phyloP scores from a whole-genome alignment of 1,140 invertebrate species.

The Chironomus striatipennis region DNA sequence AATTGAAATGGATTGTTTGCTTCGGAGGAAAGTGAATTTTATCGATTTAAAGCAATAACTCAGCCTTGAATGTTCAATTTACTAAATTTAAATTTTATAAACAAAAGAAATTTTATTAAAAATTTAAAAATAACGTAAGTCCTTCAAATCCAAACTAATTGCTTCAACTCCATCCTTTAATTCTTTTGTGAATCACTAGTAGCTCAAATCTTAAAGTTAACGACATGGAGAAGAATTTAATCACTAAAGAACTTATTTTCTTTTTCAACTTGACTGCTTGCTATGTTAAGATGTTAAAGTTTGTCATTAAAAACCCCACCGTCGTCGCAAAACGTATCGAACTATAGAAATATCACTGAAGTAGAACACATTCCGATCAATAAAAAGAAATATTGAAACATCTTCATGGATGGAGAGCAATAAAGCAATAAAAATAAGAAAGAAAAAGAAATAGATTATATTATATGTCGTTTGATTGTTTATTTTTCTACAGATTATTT shows the following conservation, averaged over 20 bases:
- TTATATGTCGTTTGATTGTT: slow-evolving; percentile 14
- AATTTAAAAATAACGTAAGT: no score
- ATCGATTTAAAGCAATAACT: no score
- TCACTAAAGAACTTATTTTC: slow-evolving; percentile 14
- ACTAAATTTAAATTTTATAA: no score
- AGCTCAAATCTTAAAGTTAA: not conserved
- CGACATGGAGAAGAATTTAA: not conserved
- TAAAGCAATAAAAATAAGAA: slow-evolving; percentile 15
- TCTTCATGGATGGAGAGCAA: slow-evolving; percentile 11
- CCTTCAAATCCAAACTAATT: no score
- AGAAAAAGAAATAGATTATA: not conserved
- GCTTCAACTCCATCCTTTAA: no score
- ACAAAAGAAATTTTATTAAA: no score
- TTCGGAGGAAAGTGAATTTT: no score
- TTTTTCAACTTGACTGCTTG: slow-evolving; percentile 11
- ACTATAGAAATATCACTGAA: slow-evolving; percentile 14
- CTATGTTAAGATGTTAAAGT: slow-evolving; percentile 14
- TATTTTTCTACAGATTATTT: slow-evolving; percentile 15
- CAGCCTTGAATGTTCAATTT: no score
- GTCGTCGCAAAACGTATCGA: not conserved
- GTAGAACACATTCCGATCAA: slow-evolving; percentile 12
- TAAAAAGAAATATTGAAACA: not conserved
- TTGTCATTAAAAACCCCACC: not conserved
- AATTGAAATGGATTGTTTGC: no score
- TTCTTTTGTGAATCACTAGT: not conserved